phyloP scores from a whole-genome alignment of 2,888 invertebrate species.

The Sesia apiformis region DNA sequence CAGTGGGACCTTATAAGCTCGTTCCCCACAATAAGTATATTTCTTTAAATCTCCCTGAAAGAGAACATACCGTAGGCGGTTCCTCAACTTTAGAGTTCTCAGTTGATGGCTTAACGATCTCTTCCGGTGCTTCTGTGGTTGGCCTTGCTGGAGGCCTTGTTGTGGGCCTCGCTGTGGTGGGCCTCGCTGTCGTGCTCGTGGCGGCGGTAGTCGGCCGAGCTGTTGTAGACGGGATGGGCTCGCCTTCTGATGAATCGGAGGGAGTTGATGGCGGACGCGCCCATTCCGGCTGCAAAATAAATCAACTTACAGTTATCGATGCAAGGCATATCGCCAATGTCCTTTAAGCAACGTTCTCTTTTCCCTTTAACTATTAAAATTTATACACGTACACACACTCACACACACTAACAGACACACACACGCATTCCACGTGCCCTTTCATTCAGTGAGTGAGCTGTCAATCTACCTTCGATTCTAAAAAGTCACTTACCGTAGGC shows the following conservation, averaged over 20 bases:
- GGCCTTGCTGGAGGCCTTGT: constrained; percentile 15
- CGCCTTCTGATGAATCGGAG: constrained; percentile 65
- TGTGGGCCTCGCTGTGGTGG: constrained; percentile 19
- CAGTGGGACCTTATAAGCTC: no score
- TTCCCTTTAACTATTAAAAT: no score
- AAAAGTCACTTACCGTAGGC: constrained; percentile 73
- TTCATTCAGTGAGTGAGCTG: no score
- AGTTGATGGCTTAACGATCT: constrained; percentile 1
- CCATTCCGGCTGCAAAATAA: constrained; percentile 81
- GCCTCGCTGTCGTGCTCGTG: constrained; percentile 24
- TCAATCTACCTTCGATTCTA: no score
- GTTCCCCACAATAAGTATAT: no score
- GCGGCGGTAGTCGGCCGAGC: constrained; percentile 22
- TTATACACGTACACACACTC: no score
- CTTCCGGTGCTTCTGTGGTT: constrained; percentile 10
- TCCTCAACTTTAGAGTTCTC: constrained; percentile 25
- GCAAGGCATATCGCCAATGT: no score
- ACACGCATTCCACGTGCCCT: no score
- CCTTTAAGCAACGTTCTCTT: no score
- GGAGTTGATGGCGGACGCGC: constrained; percentile 84
- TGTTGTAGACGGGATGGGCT: constrained; percentile 31
- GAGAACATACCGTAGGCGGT: constrained; percentile 29
- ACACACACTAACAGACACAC: no score
- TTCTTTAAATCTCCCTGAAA: no score
- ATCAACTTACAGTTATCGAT: no score